These are phyloP conservation scores for Huso huso DNA, from an alignment of 2,797 vertebrate genomes.

Conservation along the genomic window DNA sequence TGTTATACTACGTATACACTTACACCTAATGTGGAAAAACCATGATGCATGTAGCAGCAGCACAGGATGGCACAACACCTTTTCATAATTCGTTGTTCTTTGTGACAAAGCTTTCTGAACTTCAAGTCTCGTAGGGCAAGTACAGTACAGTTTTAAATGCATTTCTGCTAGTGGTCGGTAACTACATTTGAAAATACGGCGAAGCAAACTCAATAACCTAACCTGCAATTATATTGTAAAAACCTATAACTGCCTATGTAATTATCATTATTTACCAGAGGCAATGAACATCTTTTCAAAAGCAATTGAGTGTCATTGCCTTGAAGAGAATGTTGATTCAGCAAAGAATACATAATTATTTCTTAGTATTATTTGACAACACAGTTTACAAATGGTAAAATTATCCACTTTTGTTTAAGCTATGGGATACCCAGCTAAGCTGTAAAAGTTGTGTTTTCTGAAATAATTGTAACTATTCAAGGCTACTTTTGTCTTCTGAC, in stretches of 20 bases:
- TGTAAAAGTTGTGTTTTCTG: slow-evolving; percentile 64
- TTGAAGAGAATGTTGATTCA: slow-evolving; percentile 4
- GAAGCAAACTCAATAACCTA: neutral
- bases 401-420: slow-evolving; percentile 58
- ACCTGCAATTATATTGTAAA: neutral
- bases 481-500: slow-evolving; percentile 56
- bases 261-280: neutral
- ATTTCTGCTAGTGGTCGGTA: neutral
- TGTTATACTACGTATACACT: neutral
- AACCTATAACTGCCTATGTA: neutral
- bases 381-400: slow-evolving; percentile 7
- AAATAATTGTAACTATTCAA: slow-evolving; percentile 52
- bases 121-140: neutral
- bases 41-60: neutral
- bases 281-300: slow-evolving; percentile 7
- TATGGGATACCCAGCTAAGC: slow-evolving; percentile 58
- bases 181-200: neutral
- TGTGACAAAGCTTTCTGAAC: neutral
- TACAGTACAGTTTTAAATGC: neutral
- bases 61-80: neutral
- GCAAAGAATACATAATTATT: slow-evolving; percentile 6
- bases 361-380: slow-evolving; percentile 3
- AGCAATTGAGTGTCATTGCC: slow-evolving; percentile 1
- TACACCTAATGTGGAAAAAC: neutral
- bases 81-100: neutral